phyloP scores from a whole-genome alignment of 2,113 vertebrate genomes.

The Oreocharis arfaki region DNA sequence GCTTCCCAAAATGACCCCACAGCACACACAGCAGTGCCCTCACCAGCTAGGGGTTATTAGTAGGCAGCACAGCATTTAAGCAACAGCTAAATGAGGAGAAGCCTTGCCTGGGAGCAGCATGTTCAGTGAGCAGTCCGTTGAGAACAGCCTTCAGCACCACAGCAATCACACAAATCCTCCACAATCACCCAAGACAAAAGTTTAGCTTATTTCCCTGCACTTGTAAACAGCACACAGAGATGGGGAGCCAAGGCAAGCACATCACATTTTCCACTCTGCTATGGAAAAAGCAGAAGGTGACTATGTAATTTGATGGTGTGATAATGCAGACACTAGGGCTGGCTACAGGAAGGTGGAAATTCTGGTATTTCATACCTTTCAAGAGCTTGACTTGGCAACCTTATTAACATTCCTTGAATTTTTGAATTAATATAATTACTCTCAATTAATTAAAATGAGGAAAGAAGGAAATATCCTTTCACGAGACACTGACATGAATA shows the following conservation, averaged over 20 bases:
- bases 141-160: not conserved
- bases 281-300: not conserved
- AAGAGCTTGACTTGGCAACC: not conserved
- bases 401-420: not conserved
- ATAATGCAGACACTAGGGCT: not conserved
- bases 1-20: not conserved
- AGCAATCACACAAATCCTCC: not conserved
- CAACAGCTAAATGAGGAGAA: not conserved
- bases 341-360: not conserved
- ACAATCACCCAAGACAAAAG: not conserved
- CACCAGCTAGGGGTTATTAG: not conserved
- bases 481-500: not conserved
- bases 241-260: not conserved
- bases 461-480: constrained; percentile 6
- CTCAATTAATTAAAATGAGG: constrained; percentile 23
- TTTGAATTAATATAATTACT: not conserved
- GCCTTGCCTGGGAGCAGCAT: not conserved
- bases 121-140: not conserved
- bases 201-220: not conserved
- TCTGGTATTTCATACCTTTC: constrained; percentile 3
- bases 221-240: not conserved
- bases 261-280: constrained; percentile 6
- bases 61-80: not conserved
- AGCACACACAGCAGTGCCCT: not conserved
- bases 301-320: not conserved